Evolutionary conservation across 2,888 invertebrate species (phyloP).

Genomic region (Thymelicus sylvestris): DNA sequence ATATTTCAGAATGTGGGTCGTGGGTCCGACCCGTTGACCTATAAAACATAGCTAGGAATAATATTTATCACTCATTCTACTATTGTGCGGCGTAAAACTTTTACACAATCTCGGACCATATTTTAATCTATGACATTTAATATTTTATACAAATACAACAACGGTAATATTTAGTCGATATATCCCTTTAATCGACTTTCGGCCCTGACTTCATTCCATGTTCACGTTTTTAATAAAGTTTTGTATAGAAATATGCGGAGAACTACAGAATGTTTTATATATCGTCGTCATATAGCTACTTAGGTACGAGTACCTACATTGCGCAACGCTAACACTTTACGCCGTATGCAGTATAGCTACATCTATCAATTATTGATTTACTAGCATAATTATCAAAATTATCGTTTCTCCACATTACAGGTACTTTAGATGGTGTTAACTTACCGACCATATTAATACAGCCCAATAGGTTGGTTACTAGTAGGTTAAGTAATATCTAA

Average conservation of each 20-base stretch:
- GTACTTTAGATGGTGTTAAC: no score
- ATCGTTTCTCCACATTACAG: no score
- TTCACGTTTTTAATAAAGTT: no score
- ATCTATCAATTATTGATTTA: no score
- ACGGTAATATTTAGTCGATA: not conserved
- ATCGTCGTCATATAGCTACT: no score
- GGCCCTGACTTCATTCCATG: not conserved
- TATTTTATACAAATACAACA: not conserved
- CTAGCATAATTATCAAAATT: no score
- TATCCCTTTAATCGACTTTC: not conserved
- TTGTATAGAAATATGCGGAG: no score
- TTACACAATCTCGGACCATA: not conserved
- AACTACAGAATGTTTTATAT: no score
- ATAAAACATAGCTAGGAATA: constrained; percentile 3
- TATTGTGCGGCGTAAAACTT: not conserved
- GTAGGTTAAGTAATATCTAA: constrained; percentile 35
- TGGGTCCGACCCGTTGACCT: constrained; percentile 2
- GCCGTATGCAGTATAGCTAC: no score
- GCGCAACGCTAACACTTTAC: no score
- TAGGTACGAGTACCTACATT: no score
- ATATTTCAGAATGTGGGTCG: constrained; percentile 9
- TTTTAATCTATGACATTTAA: constrained; percentile 4
- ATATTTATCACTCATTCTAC: constrained; percentile 9
- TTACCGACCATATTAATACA: no score
- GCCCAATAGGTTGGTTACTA: not conserved